Conservation (phyloP, 2,888 invertebrate genomes). For the Leptinotarsa tumamoca region DNA sequence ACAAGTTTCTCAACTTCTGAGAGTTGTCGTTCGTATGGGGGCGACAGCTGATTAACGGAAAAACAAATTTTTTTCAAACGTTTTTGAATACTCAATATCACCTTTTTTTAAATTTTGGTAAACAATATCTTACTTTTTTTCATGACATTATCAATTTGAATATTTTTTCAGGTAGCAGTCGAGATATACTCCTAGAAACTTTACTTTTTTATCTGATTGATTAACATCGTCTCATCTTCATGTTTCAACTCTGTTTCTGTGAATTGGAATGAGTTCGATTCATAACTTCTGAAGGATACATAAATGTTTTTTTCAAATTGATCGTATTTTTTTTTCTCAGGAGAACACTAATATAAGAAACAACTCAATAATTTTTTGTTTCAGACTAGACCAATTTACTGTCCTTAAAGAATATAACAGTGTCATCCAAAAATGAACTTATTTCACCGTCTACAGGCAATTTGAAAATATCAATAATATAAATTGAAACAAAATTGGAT, state of each 20-base stretch:
- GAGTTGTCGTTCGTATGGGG: no score
- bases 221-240: neutral
- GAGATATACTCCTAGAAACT: neutral
- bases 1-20: no score
- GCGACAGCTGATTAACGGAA: no score
- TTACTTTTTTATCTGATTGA: neutral
- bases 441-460: neutral
- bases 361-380: neutral
- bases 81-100: neutral
- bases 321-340: neutral
- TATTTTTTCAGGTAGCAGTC: neutral
- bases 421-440: neutral
- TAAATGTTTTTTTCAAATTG: neutral
- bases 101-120: neutral
- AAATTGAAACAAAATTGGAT: neutral
- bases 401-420: neutral
- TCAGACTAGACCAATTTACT: neutral
- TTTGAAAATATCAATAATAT: neutral
- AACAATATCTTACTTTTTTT: neutral
- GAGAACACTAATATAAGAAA: neutral
- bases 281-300: neutral
- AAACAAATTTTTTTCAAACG: no score
- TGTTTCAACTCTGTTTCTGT: neutral
- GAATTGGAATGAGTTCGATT: neutral
- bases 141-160: neutral